Percentiles rank a stretch among this genome's conserved stretches.
Conservation (phyloP, 2,113 vertebrate genomes). For the Nothoprocta perdicaria region DNA sequence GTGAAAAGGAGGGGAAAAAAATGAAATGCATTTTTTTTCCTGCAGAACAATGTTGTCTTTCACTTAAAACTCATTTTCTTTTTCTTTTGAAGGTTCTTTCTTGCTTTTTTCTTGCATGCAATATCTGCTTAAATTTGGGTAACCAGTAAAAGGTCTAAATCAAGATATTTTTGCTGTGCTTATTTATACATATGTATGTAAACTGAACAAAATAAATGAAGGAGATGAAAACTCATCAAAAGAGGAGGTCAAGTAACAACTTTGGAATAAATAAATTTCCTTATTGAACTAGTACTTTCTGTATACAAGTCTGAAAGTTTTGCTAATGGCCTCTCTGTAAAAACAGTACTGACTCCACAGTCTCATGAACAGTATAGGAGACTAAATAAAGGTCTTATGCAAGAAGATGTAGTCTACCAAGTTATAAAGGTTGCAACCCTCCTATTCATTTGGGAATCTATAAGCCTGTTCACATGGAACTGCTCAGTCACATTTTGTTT, state of each 20-base stretch:
- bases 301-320: background rate
- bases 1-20: background rate
- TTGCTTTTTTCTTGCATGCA: background rate
- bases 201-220: background rate
- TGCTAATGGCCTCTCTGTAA: background rate
- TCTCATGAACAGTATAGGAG: background rate
- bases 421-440: background rate
- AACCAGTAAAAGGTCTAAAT: conserved; percentile 20
- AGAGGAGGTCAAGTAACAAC: background rate
- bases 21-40: background rate
- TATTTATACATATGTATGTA: background rate
- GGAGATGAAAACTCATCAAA: background rate
- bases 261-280: background rate
- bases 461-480: conserved; percentile 5
- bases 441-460: background rate
- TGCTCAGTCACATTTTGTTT: conserved; percentile 28
- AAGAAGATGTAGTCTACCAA: background rate
- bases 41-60: background rate
- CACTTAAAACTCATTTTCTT: conserved; percentile 2
- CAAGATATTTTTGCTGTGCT: background rate
- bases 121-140: background rate
- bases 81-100: background rate
- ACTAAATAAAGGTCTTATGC: background rate
- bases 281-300: background rate
- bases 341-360: background rate